Conservation (phyloP, 1,140 invertebrate species). For the Harlomillsia oculata region DNA sequence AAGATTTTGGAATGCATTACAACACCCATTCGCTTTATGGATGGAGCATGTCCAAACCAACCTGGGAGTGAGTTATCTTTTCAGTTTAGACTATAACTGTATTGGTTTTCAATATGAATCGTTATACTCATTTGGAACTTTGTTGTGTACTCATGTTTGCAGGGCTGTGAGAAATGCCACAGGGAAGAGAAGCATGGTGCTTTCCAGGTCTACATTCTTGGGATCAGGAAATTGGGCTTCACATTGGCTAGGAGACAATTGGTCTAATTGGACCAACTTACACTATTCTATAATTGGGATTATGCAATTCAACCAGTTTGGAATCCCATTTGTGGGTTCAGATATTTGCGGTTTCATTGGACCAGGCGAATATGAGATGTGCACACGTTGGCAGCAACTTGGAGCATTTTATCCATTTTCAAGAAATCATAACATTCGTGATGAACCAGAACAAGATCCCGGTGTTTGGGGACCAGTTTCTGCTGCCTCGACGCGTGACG, state of each 20-base stretch:
- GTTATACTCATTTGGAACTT: not conserved
- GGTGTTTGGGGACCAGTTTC: constrained; percentile 37
- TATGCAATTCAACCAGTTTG: constrained; percentile 44
- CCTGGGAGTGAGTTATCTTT: constrained; percentile 38
- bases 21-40: constrained; percentile 43
- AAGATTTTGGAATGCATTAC: constrained; percentile 39
- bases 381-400: constrained; percentile 58
- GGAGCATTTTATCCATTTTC: constrained; percentile 76
- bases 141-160: constrained; percentile 33
- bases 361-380: constrained; percentile 6
- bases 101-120: not conserved
- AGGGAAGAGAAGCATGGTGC: constrained; percentile 38
- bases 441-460: constrained; percentile 35
- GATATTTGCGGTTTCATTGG: constrained; percentile 36
- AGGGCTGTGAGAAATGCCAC: constrained; percentile 41
- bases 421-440: constrained; percentile 62
- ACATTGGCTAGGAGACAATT: constrained; percentile 52
- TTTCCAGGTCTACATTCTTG: constrained; percentile 47
- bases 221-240: constrained; percentile 47
- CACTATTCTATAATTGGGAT: constrained; percentile 41
- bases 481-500: constrained; percentile 36
- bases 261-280: constrained; percentile 45
- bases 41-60: constrained; percentile 43
- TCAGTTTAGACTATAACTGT: not conserved
- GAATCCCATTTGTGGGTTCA: constrained; percentile 40